Percentiles rank a stretch among this genome's conserved stretches.
These are phyloP conservation scores for Sitobion miscanthi DNA, from an alignment of 1,140 invertebrate genomes.

Conservation along the genomic window DNA sequence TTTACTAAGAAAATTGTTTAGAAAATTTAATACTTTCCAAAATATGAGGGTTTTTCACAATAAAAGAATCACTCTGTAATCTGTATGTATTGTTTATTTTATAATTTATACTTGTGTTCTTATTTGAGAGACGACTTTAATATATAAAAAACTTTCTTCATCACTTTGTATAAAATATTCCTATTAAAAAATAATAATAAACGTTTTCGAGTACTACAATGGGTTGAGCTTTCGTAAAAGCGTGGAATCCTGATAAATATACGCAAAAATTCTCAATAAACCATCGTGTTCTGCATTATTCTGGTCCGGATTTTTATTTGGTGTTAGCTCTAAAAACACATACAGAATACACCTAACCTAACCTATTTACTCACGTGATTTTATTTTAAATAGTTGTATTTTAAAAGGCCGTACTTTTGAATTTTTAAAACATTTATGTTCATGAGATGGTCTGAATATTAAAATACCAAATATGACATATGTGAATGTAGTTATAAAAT, in stretches of 20 bases:
- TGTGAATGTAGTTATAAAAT: not conserved
- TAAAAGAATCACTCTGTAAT: not conserved
- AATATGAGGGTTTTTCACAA: not conserved
- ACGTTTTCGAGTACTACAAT: not conserved
- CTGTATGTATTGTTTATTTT: not conserved
- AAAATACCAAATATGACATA: not conserved
- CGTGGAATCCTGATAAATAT: not conserved
- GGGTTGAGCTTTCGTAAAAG: not conserved
- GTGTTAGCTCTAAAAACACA: not conserved
- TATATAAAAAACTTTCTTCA: not conserved
- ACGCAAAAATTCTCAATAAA: not conserved
- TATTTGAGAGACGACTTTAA: not conserved
- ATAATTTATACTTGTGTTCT: not conserved
- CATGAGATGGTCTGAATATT: not conserved
- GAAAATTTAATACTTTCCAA: not conserved
- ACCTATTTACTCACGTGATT: no score
- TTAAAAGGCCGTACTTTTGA: no score
- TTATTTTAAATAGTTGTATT: no score
- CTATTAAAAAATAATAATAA: constrained; percentile 4
- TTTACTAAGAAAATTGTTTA: not conserved
- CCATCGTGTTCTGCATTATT: not conserved
- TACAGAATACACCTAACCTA: not conserved
- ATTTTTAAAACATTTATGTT: not conserved
- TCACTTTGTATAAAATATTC: not conserved
- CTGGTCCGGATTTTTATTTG: not conserved